Base-by-base conservation (phyloP, 2,888 invertebrate species). In the Folsomia manolachei region DNA sequence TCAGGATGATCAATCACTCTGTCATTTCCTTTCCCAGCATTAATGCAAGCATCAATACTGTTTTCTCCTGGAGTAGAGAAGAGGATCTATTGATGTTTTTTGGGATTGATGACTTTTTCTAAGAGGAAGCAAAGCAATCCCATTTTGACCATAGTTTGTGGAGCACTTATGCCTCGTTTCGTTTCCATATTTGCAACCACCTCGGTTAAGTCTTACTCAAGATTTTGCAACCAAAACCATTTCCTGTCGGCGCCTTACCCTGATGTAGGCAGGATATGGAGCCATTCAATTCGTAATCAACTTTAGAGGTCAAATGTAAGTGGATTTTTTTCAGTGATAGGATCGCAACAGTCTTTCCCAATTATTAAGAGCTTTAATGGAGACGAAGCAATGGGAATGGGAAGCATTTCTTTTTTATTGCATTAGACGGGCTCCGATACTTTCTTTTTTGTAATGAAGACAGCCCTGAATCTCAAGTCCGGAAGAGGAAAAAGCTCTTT, bases 31-130 rank as follows among this genome's bases (percentile, higher is more conserved):
- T 52, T 27, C 1, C 19, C 39, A 7, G 65, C 21, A 27, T 66
- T 66, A 66, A 66, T 66, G 65, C 65, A 66, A 66, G 23, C 65
- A 66, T 66, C 64, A 64, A 64, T 64, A 39, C 64, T 64, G 9
- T 21, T 24, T 23, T n/a, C 52, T 56, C 19, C 56, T 56, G 11
- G n/a, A n/a, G n/a, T n/a, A n/a, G n/a, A 56, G 18, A 14, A 7
- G 56, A 56, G 56, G 21, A 56, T 56, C 18, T 14, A 56, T 56
- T 56, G 56, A 56, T 56, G 56, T 56, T 56, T 56, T 21, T 19
- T 19, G 21, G 4, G 21, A 56, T 56, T 56, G 56, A 56, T 56
- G 56, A 18, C 56, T 56, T 21, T 56, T 39, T 39, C 39, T 14
- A 9, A 39, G 39, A 39, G 39, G 4, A n/a, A 39, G 39, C 39